A percentile compares a stretch with the other conserved stretches of the same genome.
Evolutionary conservation across 2,113 vertebrate genomes (phyloP).

Genomic region (Neotoma lepida): DNA sequence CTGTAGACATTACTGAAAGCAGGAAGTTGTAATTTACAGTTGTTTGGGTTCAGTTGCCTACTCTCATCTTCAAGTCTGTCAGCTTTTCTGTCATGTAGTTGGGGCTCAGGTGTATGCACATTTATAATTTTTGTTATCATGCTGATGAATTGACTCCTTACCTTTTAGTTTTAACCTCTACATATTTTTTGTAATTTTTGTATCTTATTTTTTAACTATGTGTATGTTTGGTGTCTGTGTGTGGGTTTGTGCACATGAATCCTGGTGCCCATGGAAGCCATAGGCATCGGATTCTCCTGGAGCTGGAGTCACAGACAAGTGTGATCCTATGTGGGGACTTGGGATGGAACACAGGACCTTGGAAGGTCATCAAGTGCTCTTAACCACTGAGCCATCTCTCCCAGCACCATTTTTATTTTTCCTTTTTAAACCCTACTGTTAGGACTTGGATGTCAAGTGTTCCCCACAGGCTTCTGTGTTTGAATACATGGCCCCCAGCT

Average conservation of each 20-base stretch:
- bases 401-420: not conserved
- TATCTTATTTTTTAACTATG: not conserved
- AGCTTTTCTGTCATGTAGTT: not conserved
- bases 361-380: not conserved
- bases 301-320: not conserved
- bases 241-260: not conserved
- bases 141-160: not conserved
- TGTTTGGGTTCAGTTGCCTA: not conserved
- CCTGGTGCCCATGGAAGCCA: not conserved
- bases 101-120: not conserved
- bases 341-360: not conserved
- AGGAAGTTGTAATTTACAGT: not conserved
- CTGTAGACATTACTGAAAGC: not conserved
- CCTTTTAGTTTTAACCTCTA: not conserved
- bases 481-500: not conserved
- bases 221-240: not conserved
- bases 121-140: not conserved
- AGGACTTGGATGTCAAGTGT: not conserved
- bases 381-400: not conserved
- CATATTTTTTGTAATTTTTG: not conserved
- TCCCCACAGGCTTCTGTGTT: not conserved
- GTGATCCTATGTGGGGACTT: not conserved
- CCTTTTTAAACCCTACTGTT: not conserved
- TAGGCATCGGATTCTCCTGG: not conserved
- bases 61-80: not conserved